A percentile compares a stretch with the other conserved stretches of the same genome.
Evolutionary conservation across 2,797 vertebrate species (phyloP).

Genomic region (Scyliorhinus canicula): DNA sequence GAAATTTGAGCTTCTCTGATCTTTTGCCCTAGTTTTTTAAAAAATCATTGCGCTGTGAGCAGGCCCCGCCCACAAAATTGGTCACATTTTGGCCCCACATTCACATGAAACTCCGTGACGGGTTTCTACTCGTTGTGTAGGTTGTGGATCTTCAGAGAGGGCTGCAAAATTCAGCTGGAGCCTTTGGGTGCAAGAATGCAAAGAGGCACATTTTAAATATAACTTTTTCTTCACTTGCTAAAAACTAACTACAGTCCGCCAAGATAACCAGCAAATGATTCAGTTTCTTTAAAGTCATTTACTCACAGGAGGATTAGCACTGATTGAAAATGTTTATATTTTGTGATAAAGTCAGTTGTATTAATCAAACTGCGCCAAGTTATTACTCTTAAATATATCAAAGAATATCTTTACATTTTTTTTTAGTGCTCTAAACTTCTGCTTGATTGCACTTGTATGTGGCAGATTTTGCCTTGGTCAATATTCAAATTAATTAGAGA

Average conservation of each 20-base stretch:
- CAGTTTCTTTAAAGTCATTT: not conserved
- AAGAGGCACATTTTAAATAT: not conserved
- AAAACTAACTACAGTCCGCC: not conserved
- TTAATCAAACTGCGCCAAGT: not conserved
- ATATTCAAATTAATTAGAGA: not conserved
- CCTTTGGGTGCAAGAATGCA: not conserved
- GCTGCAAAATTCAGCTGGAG: not conserved
- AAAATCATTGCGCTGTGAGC: not conserved
- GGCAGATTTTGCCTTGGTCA: not conserved
- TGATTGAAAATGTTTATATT: not conserved
- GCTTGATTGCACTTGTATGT: not conserved
- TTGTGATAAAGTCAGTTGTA: not conserved
- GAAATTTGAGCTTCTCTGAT: not conserved
- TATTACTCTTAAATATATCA: not conserved
- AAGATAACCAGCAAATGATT: not conserved
- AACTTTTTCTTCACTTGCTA: not conserved
- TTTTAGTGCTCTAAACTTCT: not conserved
- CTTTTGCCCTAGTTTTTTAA: not conserved
- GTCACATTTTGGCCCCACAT: not conserved
- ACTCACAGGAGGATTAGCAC: not conserved
- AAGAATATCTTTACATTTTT: not conserved
- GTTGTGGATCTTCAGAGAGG: not conserved
- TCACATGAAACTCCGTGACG: not conserved
- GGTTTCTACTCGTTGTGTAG: no score
- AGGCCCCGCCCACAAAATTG: not conserved